phyloP scores from a whole-genome alignment of 1,140 invertebrate genomes.

The Pararge aegeria region DNA sequence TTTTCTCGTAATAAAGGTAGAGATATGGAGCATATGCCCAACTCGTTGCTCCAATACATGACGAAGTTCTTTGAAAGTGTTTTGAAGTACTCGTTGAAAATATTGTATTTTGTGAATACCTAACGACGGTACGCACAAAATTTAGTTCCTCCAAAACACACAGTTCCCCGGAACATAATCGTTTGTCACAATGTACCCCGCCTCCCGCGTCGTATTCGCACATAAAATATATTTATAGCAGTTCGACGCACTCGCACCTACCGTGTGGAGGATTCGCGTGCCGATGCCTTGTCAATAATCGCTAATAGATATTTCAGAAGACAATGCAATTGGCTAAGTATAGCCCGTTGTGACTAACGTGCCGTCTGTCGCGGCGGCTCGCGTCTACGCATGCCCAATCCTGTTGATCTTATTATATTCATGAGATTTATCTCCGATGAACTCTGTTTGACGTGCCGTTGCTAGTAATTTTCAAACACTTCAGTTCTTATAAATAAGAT shows the following conservation, averaged over 20 bases:
- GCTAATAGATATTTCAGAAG: slow-evolving; percentile 79
- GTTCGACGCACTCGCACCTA: slow-evolving; percentile 74
- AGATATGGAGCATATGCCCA: no score
- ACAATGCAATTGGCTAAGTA: slow-evolving; percentile 76
- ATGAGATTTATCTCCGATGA: slow-evolving; percentile 70
- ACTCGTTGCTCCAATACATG: no score
- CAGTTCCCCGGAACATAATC: slow-evolving; percentile 22
- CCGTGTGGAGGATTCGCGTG: slow-evolving; percentile 69
- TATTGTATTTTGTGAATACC: background rate
- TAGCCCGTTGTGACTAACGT: slow-evolving; percentile 71
- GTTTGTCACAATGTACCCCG: slow-evolving; percentile 44
- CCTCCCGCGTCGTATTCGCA: slow-evolving; percentile 47
- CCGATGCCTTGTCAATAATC: slow-evolving; percentile 79
- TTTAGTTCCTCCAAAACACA: slow-evolving; percentile 3
- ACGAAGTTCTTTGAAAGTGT: no score
- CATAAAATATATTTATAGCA: slow-evolving; percentile 75
- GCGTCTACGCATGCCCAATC: slow-evolving; percentile 56
- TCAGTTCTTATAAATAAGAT: slow-evolving; percentile 6
- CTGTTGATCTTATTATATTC: slow-evolving; percentile 76
- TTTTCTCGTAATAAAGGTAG: no score
- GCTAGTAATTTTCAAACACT: slow-evolving; percentile 9
- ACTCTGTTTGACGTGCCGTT: slow-evolving; percentile 55
- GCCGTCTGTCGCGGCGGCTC: slow-evolving; percentile 54
- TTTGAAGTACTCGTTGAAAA: no score
- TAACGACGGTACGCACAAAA: background rate